Conservation (phyloP, 2,113 vertebrate genomes). For the Campylorhamphus procurvoides region DNA sequence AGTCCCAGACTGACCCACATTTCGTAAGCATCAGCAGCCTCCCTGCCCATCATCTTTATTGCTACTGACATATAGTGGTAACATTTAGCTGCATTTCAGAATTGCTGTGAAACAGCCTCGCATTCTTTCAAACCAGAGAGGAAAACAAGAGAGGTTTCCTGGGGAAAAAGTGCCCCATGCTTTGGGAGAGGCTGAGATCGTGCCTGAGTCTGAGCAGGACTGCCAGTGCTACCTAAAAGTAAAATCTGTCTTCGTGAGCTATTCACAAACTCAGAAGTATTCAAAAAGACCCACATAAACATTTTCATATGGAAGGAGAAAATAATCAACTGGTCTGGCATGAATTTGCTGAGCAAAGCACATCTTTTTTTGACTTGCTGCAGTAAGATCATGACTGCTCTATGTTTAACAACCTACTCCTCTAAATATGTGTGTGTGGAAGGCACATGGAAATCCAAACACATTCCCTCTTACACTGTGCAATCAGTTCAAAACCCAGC, state of each 20-base stretch:
- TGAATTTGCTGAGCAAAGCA: conserved; percentile 43
- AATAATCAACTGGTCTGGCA: neutral
- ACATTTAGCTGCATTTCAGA: neutral
- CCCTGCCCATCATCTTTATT: neutral
- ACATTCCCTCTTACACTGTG: neutral
- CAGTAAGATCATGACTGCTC: neutral
- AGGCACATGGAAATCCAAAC: neutral
- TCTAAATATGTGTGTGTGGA: neutral
- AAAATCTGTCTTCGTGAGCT: neutral
- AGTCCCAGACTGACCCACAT: neutral
- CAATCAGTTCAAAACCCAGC: neutral
- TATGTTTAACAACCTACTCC: neutral
- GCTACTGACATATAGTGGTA: conserved; percentile 1
- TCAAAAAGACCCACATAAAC: neutral
- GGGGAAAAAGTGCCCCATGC: neutral
- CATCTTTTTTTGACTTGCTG: neutral
- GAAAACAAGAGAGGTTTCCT: neutral
- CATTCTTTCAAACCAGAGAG: neutral
- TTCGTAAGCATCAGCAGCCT: neutral
- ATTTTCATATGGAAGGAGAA: conserved; percentile 17
- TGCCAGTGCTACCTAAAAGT: neutral
- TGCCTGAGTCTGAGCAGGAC: neutral
- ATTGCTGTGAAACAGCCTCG: neutral
- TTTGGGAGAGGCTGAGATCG: neutral
- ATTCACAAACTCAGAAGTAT: neutral